Evolutionary conservation across 2,113 vertebrate genomes (phyloP).

Genomic region (Carassius gibelio): DNA sequence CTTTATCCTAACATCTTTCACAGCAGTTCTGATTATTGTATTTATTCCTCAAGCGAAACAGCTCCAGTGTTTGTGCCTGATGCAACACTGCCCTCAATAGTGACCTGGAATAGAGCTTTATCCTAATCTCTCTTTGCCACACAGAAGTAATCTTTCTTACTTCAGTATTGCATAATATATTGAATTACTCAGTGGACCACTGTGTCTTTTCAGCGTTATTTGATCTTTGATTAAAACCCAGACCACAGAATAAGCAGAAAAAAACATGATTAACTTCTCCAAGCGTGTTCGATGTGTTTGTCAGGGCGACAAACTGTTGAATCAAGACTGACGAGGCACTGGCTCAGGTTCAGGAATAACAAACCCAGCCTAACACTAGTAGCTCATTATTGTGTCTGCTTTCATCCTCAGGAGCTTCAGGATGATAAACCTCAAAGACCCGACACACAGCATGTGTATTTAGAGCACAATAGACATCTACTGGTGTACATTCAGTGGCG

Average conservation of each 20-base stretch:
- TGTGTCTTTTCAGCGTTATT: neutral
- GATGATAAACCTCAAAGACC: conserved; percentile 2
- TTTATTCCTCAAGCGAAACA: neutral
- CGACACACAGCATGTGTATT: neutral
- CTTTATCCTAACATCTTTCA: neutral
- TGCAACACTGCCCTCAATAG: neutral
- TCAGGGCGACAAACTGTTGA: neutral
- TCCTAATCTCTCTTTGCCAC: neutral
- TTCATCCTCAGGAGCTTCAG: conserved; percentile 13
- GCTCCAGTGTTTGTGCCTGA: neutral
- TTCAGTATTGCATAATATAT: neutral
- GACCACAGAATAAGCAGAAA: neutral
- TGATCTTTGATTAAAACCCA: conserved; percentile 7
- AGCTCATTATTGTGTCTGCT: conserved; percentile 9
- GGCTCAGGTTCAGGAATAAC: neutral
- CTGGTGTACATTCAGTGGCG: neutral
- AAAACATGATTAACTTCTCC: neutral
- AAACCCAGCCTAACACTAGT: neutral
- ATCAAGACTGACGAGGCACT: neutral
- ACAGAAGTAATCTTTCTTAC: conserved; percentile 4
- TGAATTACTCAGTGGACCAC: conserved; percentile 18
- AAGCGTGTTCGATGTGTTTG: neutral
- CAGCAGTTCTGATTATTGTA: neutral
- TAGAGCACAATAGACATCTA: neutral
- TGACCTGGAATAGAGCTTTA: conserved; percentile 9